Evolutionary conservation across 2,113 vertebrate species (phyloP).

Genomic region (Paradisaea rubra): DNA sequence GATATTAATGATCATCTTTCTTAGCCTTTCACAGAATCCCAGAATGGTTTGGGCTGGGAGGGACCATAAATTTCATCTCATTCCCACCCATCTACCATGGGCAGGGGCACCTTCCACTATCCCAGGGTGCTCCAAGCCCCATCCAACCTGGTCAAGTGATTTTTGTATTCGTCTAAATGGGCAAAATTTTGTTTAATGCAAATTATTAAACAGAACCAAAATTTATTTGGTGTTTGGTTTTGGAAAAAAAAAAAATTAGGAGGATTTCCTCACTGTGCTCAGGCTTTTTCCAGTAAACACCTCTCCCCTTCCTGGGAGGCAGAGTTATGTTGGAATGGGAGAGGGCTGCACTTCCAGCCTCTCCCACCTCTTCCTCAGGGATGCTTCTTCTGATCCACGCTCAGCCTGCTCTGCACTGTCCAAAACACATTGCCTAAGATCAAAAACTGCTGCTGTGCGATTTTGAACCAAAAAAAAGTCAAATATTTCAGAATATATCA

Average conservation of each 20-base stretch:
- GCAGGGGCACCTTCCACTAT: background rate
- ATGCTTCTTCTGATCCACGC: fast-evolving
- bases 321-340: background rate
- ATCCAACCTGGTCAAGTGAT: background rate
- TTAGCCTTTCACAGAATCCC: background rate
- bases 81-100: background rate
- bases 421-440: background rate
- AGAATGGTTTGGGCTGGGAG: background rate
- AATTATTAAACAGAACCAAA: background rate
- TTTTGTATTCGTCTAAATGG: background rate
- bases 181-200: background rate
- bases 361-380: background rate
- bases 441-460: background rate
- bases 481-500: background rate
- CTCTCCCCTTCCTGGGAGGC: background rate
- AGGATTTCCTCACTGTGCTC: background rate
- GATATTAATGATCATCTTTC: background rate
- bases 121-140: background rate
- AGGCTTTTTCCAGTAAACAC: background rate
- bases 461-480: background rate
- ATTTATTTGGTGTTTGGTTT: background rate
- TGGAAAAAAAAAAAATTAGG: background rate
- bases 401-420: background rate
- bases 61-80: background rate
- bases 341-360: background rate